A percentile compares a stretch with the other conserved stretches of the same genome.
Conservation (phyloP, 2,113 vertebrate species). For the Hiodon alosoides region DNA sequence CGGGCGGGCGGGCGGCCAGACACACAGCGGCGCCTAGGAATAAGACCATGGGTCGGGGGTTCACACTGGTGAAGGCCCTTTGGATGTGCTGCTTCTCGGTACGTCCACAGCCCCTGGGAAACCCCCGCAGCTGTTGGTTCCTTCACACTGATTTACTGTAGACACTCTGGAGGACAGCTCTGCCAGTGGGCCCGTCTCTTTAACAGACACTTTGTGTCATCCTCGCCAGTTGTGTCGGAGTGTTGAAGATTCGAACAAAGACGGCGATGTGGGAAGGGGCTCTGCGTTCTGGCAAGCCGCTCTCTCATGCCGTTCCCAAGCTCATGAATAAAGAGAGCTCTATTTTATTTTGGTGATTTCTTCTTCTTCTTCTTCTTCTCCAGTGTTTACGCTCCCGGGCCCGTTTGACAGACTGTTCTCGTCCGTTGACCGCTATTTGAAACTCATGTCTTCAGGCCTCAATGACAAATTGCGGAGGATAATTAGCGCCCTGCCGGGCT, state of each 20-base stretch:
- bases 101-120: background rate
- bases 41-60: too few relatives aligned
- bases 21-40: too few relatives aligned
- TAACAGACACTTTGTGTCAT: background rate
- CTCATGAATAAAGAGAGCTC: conserved; percentile 2
- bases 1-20: background rate
- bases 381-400: background rate
- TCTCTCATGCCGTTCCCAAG: background rate
- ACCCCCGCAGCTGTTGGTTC: too few relatives aligned
- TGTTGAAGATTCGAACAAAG: background rate
- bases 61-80: background rate
- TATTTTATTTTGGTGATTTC: background rate
- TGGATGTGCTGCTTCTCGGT: too few relatives aligned
- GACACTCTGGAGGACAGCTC: too few relatives aligned
- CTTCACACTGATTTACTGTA: too few relatives aligned
- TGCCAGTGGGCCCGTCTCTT: too few relatives aligned
- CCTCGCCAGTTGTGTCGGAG: background rate
- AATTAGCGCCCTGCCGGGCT: background rate
- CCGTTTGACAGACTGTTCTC: background rate
- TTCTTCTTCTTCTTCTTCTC: background rate
- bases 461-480: conserved; percentile 17
- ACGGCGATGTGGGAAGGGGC: background rate
- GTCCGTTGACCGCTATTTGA: background rate
- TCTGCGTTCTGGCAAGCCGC: background rate
- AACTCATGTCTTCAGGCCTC: background rate